Evolutionary conservation across 2,797 vertebrate genomes (phyloP), one percentile per base, ranked within the genome.

Genomic region (Lithobates sylvaticus): DNA sequence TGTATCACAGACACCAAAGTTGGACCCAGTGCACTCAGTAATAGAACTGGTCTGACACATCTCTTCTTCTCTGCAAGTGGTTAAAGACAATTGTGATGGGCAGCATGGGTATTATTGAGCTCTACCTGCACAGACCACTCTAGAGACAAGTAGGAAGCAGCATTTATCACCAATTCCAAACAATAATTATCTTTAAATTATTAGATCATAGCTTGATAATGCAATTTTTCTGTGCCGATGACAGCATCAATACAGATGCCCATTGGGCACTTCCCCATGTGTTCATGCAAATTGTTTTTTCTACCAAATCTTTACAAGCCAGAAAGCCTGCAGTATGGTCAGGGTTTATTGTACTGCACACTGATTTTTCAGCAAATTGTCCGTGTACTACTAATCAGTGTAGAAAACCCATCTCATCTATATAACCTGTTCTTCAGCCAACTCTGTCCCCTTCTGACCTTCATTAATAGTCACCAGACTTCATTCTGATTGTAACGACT

Each of bases 391-490:
- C 54, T 61, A 61, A 61, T 61, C 54, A 69, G 42, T 23, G 21
- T 21, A 34, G 21, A n/a, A 29, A 54, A 34, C 15, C 36, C 50
- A 44, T 72, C 2, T 32, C 50, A 82, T 39, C 32, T 36, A 10
- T 74, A 29, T 72, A 18, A 44, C 12, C 47, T 32, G 26, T 34
- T 69, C 47, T 44, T 54, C 21, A 69, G 32, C 39, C 47, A 76
- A 29, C 70, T 81, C 54, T 61, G 50, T 9, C 54, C 65, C 65
- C 65, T 26, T 12, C 78, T 71, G 47, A 71, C 84, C 84, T 78
- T 81, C 71, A 86, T 86, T 86, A 86, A 81, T 50, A 81, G 72
- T 67, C 61, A 34, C 32, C 61, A 81, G 36, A 32, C 72, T 61
- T 82, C 78, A 67, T 39, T 54, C n/a, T 44, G 12, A 86, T 34